Evolutionary conservation across 2,113 vertebrate genomes (phyloP).

Genomic region (Vulpes vulpes): DNA sequence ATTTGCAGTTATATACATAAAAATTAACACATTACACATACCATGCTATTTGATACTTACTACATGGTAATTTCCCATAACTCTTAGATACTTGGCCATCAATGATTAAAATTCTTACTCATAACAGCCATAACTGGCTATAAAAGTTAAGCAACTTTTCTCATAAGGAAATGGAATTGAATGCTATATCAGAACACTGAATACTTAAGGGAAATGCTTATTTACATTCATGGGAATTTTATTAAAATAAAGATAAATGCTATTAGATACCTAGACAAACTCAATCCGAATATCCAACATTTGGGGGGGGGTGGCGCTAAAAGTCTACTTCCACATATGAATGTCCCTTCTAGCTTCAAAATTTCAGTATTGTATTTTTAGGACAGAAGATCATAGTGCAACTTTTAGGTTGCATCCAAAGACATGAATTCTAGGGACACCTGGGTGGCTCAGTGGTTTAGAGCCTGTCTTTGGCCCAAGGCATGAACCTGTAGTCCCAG

Average conservation of each 20-base stretch:
- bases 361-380: not conserved
- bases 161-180: not conserved
- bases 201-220: not conserved
- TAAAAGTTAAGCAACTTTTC: not conserved
- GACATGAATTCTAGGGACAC: not conserved
- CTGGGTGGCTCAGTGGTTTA: no score
- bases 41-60: not conserved
- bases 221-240: not conserved
- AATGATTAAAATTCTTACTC: not conserved
- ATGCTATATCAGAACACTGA: not conserved
- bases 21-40: not conserved
- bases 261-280: conserved; percentile 34
- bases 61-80: not conserved
- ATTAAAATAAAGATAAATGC: not conserved
- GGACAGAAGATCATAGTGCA: not conserved
- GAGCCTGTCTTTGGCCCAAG: no score
- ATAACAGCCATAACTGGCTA: not conserved
- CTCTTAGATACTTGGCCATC: not conserved
- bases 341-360: not conserved
- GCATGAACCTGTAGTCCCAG: no score
- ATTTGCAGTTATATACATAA: not conserved
- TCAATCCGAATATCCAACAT: not conserved
- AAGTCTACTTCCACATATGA: not conserved
- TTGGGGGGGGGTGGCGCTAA: not conserved
- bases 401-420: conserved; percentile 30